phyloP scores from a whole-genome alignment of 2,797 vertebrate species.

The Babyrousa celebensis region DNA sequence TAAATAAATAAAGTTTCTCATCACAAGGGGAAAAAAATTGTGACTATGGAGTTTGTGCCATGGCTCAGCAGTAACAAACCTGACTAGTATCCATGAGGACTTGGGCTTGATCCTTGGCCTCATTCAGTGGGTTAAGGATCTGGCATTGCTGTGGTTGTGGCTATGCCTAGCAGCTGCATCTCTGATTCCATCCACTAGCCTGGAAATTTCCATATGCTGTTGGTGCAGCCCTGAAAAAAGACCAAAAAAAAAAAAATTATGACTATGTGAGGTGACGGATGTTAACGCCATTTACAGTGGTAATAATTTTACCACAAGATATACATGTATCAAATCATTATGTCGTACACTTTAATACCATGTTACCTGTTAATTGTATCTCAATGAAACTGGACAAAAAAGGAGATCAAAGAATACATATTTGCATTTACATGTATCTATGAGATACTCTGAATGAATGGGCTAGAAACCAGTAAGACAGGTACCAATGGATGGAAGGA shows the following conservation, averaged over 20 bases:
- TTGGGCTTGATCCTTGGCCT: too few species aligned
- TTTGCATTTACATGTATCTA: conserved; percentile 20
- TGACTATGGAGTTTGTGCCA: too few species aligned
- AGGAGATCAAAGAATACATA: neutral
- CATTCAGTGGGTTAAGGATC: too few species aligned
- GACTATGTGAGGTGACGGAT: neutral
- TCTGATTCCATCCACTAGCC: too few species aligned
- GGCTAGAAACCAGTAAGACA: neutral
- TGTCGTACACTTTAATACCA: neutral
- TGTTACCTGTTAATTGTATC: neutral
- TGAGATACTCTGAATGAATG: neutral
- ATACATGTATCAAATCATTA: neutral
- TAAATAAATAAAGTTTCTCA: too few species aligned
- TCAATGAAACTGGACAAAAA: neutral
- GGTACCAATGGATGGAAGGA: neutral
- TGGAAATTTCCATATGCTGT: too few species aligned
- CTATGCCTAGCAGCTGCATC: too few species aligned
- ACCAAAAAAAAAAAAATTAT: neutral
- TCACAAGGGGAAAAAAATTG: too few species aligned
- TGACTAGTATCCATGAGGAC: too few species aligned
- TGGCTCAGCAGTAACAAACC: too few species aligned
- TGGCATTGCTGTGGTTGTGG: too few species aligned
- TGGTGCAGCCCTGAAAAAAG: too few species aligned
- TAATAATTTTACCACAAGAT: neutral
- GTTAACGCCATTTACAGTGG: neutral